Conservation (phyloP, 92 coral and sea anemone genomes). For the Bergia sp. region DNA sequence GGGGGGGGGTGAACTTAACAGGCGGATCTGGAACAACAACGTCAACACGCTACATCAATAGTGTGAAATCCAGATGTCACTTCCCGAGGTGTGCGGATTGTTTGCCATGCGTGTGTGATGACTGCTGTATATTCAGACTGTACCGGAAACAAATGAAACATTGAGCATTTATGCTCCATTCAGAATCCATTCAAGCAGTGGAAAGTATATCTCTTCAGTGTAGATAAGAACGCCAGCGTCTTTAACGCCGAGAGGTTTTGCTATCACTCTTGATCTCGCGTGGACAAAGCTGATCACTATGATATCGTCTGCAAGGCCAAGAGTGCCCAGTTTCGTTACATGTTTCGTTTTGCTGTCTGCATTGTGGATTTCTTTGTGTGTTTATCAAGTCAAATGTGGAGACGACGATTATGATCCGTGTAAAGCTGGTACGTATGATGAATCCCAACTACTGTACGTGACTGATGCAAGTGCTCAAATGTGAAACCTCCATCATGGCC, state of each 20-base stretch:
- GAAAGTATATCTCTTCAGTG: conserved; percentile 4
- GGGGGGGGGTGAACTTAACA: too few species aligned
- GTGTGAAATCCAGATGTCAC: background rate
- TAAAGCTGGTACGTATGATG: conserved; percentile 82
- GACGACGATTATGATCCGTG: conserved; percentile 98
- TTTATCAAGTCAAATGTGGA: conserved; percentile 25
- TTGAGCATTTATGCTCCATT: background rate
- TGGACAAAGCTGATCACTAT: background rate
- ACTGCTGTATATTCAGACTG: background rate
- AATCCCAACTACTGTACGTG: background rate
- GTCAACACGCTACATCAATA: too few species aligned
- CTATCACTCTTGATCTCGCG: background rate
- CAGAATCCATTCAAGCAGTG: background rate
- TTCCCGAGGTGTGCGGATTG: background rate
- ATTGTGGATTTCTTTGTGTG: conserved; percentile 16
- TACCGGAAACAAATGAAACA: conserved; percentile 30
- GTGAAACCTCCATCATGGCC: background rate
- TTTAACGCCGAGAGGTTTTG: background rate
- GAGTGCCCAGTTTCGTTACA: background rate
- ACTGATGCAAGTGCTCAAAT: background rate
- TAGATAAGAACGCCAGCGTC: background rate
- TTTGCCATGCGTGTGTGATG: background rate
- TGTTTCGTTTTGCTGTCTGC: conserved; percentile 6
- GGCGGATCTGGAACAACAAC: too few species aligned
- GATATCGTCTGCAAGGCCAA: background rate